A percentile compares a stretch with the other conserved stretches of the same genome.
phyloP scores from a whole-genome alignment of 2,113 vertebrate genomes.

The Festucalex cinctus region DNA sequence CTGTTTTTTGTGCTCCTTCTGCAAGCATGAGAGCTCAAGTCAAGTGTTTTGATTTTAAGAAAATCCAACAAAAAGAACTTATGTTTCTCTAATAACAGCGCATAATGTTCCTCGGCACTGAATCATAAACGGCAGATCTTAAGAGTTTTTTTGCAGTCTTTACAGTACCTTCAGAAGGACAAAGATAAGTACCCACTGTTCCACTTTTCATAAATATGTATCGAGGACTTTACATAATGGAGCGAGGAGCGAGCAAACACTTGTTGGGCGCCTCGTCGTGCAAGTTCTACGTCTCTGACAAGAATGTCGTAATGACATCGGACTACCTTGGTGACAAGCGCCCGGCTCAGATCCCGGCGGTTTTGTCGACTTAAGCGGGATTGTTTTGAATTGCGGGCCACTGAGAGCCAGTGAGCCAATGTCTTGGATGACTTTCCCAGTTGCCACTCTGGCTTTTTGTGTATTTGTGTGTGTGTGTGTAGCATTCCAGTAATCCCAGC shows the following conservation, averaged over 20 bases:
- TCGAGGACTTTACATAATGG: slow-evolving; percentile 17
- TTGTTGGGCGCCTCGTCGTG: slow-evolving; percentile 11
- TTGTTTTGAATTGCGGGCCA: slow-evolving; percentile 37
- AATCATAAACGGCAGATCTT: not conserved
- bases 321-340: slow-evolving; percentile 1
- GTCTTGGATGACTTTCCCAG: slow-evolving; percentile 29
- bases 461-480: slow-evolving; percentile 14
- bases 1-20: not conserved
- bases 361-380: slow-evolving; percentile 25
- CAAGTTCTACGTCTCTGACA: slow-evolving; percentile 13
- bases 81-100: not conserved
- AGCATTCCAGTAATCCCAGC: slow-evolving; percentile 64
- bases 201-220: slow-evolving; percentile 24
- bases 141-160: slow-evolving; percentile 8
- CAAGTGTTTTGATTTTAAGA: not conserved
- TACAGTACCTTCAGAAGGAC: slow-evolving; percentile 5
- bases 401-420: slow-evolving; percentile 32
- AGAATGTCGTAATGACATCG: not conserved
- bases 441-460: slow-evolving; percentile 22
- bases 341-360: slow-evolving; percentile 16
- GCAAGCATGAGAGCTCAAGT: not conserved
- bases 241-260: not conserved
- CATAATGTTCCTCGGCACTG: not conserved
- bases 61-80: not conserved
- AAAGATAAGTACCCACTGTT: slow-evolving; percentile 3